These are phyloP conservation scores for Trachelus tabidus DNA, from an alignment of 2,888 invertebrate species.

Conservation along the genomic window DNA sequence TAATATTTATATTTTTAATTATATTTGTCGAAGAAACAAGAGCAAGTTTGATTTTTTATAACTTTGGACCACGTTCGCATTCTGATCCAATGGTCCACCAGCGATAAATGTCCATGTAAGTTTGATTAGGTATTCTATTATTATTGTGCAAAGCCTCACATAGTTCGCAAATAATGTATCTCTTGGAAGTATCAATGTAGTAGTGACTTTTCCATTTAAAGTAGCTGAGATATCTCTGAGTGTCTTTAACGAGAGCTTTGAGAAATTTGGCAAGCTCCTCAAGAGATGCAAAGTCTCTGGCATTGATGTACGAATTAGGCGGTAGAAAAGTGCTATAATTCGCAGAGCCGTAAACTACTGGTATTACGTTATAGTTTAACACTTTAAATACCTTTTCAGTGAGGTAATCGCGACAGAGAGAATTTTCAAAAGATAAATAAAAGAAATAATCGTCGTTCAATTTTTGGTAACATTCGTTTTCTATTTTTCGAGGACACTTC, in stretches of 20 bases:
- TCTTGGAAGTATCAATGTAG: slow-evolving; percentile 17
- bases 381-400: slow-evolving; percentile 72
- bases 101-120: background rate
- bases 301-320: slow-evolving; percentile 69
- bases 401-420: slow-evolving; percentile 73
- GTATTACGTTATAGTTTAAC: slow-evolving; percentile 71
- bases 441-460: slow-evolving; percentile 72
- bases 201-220: slow-evolving; percentile 69
- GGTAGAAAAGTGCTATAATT: slow-evolving; percentile 71
- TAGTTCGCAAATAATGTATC: slow-evolving; percentile 14
- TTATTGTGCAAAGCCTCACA: slow-evolving; percentile 17
- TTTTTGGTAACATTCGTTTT: slow-evolving; percentile 59
- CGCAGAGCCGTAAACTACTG: slow-evolving; percentile 75
- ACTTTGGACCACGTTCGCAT: background rate
- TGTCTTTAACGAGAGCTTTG: slow-evolving; percentile 66
- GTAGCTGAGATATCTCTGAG: slow-evolving; percentile 70
- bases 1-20: background rate
- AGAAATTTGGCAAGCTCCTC: slow-evolving; percentile 68
- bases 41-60: background rate
- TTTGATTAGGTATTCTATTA: background rate
- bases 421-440: slow-evolving; percentile 77
- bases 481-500: slow-evolving; percentile 19
- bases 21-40: background rate
- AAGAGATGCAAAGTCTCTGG: slow-evolving; percentile 69
- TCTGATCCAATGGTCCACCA: slow-evolving; percentile 4